Conservation (phyloP, 1,140 invertebrate genomes). For the Brevipalpus yothersi region DNA sequence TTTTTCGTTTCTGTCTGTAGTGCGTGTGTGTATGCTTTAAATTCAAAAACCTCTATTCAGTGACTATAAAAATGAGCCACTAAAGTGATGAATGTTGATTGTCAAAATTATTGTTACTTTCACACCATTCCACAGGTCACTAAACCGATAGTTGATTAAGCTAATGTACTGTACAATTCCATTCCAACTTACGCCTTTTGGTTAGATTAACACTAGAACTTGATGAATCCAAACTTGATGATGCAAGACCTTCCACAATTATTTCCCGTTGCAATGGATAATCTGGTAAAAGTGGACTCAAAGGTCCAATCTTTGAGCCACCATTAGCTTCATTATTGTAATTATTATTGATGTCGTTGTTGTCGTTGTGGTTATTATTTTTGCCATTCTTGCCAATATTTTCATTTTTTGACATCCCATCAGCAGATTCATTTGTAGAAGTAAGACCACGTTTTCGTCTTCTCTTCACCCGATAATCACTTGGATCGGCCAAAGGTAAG, state of each 20-base stretch:
- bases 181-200: background rate
- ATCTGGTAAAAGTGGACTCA: conserved; percentile 12
- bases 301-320: conserved; percentile 3
- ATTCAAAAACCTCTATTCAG: no score
- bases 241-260: conserved; percentile 14
- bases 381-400: background rate
- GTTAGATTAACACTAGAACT: background rate
- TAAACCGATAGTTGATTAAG: background rate
- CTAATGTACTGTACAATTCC: background rate
- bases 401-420: background rate
- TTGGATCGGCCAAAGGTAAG: background rate
- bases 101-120: background rate
- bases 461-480: background rate
- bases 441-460: background rate
- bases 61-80: no score
- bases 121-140: background rate
- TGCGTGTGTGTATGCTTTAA: no score
- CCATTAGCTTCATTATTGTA: background rate
- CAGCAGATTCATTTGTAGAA: no score
- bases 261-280: conserved; percentile 18
- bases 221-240: background rate
- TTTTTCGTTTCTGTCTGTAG: no score
- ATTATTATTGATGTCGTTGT: background rate
- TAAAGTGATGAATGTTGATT: background rate
- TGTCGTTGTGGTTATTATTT: background rate